phyloP scores from a whole-genome alignment of 2,888 invertebrate species.

The Chaetoderma sp. region DNA sequence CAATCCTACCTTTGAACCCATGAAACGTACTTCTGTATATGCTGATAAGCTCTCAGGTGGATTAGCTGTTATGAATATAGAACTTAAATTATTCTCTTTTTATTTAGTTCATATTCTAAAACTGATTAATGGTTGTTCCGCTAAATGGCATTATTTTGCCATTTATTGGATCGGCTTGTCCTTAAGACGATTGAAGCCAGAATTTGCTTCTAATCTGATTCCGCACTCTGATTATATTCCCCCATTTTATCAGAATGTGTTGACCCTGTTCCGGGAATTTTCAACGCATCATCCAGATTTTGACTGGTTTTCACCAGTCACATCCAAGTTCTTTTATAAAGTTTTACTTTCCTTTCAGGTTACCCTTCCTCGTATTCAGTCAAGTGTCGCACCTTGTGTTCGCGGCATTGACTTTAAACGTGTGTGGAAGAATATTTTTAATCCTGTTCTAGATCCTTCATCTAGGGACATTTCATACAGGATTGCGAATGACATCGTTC shows the following conservation, averaged over 20 bases:
- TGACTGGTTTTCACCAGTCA: too few relatives aligned
- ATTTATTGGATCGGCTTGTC: conserved; percentile 1
- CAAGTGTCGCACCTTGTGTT: background rate
- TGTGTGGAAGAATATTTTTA: background rate
- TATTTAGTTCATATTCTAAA: background rate
- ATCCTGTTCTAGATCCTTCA: background rate
- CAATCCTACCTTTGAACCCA: background rate
- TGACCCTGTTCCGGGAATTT: background rate
- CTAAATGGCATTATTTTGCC: conserved; percentile 1
- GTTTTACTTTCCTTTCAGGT: too few relatives aligned
- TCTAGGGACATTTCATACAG: background rate
- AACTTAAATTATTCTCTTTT: background rate
- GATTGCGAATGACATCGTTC: background rate
- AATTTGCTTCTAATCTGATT: background rate
- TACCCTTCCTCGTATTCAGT: too few relatives aligned
- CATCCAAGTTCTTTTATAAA: too few relatives aligned
- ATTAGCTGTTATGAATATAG: background rate
- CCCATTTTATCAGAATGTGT: background rate
- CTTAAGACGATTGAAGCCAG: background rate
- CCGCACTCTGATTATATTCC: background rate
- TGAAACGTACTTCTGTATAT: background rate
- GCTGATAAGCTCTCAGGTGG: background rate
- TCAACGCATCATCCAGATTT: background rate
- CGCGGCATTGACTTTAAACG: too few relatives aligned
- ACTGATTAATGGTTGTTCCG: background rate